Evolutionary conservation across 1,140 invertebrate genomes (phyloP), one percentile per base, ranked within the genome.

Genomic region (Papilio polyxenes): DNA sequence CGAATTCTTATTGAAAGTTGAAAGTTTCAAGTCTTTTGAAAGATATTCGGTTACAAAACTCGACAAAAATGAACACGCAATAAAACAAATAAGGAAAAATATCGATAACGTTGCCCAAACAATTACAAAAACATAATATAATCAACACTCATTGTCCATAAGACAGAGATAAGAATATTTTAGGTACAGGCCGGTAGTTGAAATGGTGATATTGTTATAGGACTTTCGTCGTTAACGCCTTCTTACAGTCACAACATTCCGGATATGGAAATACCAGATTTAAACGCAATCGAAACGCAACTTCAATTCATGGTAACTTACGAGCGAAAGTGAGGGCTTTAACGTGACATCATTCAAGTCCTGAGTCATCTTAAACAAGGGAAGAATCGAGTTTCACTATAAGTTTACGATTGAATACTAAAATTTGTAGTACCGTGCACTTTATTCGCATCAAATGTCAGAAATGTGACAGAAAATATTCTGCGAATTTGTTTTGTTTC

Each of bases 281-380:
- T 23, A 20, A 59, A 59, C 56, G 59, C 59, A 62, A 62, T 62
- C 53, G 51, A 56, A 56, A 13, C 15, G 59, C 20, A 59, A 59
- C 31, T 44, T 40, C 23, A 72, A 13, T 72, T 72, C 11, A 72
- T 72, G 23, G 40, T 75, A 10, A n/a, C 40, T 75, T 75, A 75
- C 74, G 74, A 75, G 74, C 74, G 74, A 75, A 75, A 75, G 74
- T 75, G 74, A 44, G 44, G 74, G 44, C 11, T 40, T 20, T 62
- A 13, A 31, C 17, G 49, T 75, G 74, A 75, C 74, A 75, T 75
- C 74, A 75, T 9, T 31, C 23, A 31, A 31, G 23, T 31, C 44
- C 74, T 75, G 74, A 75, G 44, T 75, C 74, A 75, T 44, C 37
- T 37, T 72, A 49, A 13, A 74, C 31, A 74, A 40, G 40, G 69